Base-by-base conservation (phyloP, 2,888 invertebrate species). In the Nysson spinosus region DNA sequence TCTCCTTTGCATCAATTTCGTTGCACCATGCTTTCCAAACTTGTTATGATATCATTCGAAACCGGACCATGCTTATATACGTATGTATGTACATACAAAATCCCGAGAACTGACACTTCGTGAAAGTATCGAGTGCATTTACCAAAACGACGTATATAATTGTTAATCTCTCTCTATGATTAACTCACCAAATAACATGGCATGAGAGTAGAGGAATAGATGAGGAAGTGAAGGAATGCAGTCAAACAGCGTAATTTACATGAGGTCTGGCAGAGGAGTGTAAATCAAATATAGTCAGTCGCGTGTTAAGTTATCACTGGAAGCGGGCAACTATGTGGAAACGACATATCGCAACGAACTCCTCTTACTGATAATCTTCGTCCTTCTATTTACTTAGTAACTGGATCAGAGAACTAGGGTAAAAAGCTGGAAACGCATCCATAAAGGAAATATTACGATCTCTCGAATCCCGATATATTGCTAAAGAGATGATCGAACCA, bases 161-260 rank as follows among this genome's bases (percentile, higher is more conserved):
- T 46, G 46, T 46, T 32, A 14, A 14, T 12, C 44, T 19, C 20
- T 30, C 46, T 34, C 46, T 32, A 20, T 46, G 32, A 46, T 46
- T 30, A 28, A 9, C 28, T 17, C 28, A 17, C 43, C 30, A 12
- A 43, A 28, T 43, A 43, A 43, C 30, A 30, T 17, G 30, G 30
- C 17, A 17, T 5, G 5, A 3, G 19, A 3, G 24, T 16, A 37
- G 37, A 6, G 9, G n/a, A 11, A 19, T 3, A n/a, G 20, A 20
- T 2, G 19, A 46, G 30, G 11, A 4, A 5, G 11, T 20, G 16
- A 46, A 32, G 30, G n/a, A n/a, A 9, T 17, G 11, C 19, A 11
- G 34, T 3, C 14, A 46, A 46, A 32, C 19, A 32, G 7, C 32
- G 46, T 32, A 20, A 30, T 19, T 46, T 34, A 30, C 46, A 34